Percentiles rank a stretch among this genome's conserved stretches.
These are phyloP conservation scores for Platygyra sinensis DNA, from an alignment of 64 coral and sea anemone genomes.

Conservation along the genomic window DNA sequence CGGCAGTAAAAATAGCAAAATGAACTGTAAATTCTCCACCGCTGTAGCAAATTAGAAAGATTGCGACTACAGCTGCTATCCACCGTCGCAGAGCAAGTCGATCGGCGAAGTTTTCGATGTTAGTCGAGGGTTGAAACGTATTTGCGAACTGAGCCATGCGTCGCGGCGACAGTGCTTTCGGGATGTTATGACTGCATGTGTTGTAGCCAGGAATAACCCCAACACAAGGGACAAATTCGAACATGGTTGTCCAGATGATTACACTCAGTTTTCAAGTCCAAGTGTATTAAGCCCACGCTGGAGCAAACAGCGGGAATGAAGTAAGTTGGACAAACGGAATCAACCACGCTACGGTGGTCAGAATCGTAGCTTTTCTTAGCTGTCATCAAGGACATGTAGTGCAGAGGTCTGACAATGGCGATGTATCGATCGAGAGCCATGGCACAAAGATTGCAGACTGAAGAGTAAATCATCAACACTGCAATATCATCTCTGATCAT, in stretches of 20 bases:
- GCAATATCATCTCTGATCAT: constrained; percentile 1
- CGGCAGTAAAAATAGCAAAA: neutral
- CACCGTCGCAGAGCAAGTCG: neutral
- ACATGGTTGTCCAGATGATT: neutral
- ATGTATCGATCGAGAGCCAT: constrained; percentile 22
- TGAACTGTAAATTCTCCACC: constrained; percentile 13
- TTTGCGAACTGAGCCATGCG: neutral
- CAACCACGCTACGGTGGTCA: neutral
- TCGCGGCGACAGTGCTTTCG: neutral
- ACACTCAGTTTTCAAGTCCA: neutral
- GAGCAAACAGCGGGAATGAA: constrained; percentile 12
- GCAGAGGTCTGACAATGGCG: constrained; percentile 10
- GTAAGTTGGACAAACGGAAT: neutral
- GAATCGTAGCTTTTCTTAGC: neutral
- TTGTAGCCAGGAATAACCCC: neutral
- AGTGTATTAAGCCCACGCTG: neutral
- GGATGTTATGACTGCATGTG: neutral
- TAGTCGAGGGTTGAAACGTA: neutral
- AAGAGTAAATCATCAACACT: neutral
- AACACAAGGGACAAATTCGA: constrained; percentile 7
- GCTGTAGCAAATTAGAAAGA: constrained; percentile 5
- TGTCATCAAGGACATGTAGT: constrained; percentile 2
- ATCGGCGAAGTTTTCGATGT: neutral
- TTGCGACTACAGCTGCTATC: neutral
- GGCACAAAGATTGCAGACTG: neutral